Base-by-base conservation (phyloP, 2,888 invertebrate genomes). In the Sinelater perroti region DNA sequence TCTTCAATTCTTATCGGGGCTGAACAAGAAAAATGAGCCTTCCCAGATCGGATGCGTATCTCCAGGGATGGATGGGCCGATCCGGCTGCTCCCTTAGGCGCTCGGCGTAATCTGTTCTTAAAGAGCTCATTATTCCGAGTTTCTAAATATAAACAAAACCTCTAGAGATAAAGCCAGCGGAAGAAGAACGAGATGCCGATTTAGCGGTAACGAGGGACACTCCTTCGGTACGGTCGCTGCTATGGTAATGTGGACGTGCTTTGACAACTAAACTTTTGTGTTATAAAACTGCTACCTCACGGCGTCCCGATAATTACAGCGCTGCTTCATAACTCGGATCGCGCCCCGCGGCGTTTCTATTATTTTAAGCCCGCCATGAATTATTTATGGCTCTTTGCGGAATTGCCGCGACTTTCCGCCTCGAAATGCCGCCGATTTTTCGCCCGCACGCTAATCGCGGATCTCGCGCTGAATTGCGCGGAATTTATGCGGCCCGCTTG, bases 251-350 rank as follows among this genome's bases (percentile, higher is more conserved):
- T 16, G 35, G 35, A 35, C 35, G 35, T 35, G 35, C 35, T 35
- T 35, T 35, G 35, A 35, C 35, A 35, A 35, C 35, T 35, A 35
- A 35, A 35, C 35, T 35, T 35, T 35, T 35, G 35, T 35, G 35
- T 35, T 35, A 35, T 17, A 35, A 35, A 35, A 35, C 35, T 35
- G 35, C 35, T 35, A 10, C 35, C 35, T 35, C 35, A 35, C 16
- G 35, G 35, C 16, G 11, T 35, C 35, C 10, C 16, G 8, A 35
- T 35, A 35, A 35, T 35, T 35, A 35, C 18, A 35, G 18, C 16
- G 6, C 14, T 35, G 6, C 17, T 11, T 16, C 35, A 33, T 35
- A 35, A 35, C n/a, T 35, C 35, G 2, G 10, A 35, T 35, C n/a
- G 10, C 8, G 6, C 6, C 35, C 35, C 10, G 10, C 3, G 18